Evolutionary conservation across 2,888 invertebrate genomes (phyloP), one percentile per base, ranked within the genome.

Genomic region (Nephrotoma guestfalica): DNA sequence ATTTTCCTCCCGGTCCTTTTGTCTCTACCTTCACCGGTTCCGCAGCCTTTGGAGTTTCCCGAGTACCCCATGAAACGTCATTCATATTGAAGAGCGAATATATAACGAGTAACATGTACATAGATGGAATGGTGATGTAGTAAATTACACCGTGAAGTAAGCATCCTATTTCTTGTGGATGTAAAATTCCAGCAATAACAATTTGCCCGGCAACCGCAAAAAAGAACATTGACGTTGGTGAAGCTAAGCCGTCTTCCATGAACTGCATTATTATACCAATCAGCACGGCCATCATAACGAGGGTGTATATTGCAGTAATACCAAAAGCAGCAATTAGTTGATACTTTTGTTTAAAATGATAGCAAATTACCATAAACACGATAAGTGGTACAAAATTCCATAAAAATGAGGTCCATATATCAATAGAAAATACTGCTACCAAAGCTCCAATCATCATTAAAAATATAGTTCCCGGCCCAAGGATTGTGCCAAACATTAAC

Each of bases 71-170:
- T 0, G 96, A 95, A 4, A 98, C 96, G 89, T 97, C 96, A 90
- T 98, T 97, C 92, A 98, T 93, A 90, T 98, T 98, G 90, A 97
- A 97, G 41, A 98, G 93, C 0, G 98, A 97, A 90, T 97, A 98
- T 87, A 98, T 96, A 88, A 98, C 95, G 86, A 98, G 93, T 90
- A 98, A 92, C 93, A 98, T 95, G 91, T 98, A 98, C 96, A 98
- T 98, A 88, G 97, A 96, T 0, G 98, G 98, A 86, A 98, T 97
- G 6, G 97, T 96, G 85, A 98, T 94, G 90, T 96, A 96, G 91
- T 98, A 98, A 71, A 98, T 94, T 87, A 94, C 90, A 15, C 96
- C 94, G 89, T 95, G 95, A 51, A 95, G 90, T n/a, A 98, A 91
- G 88, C 97, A 97, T 84, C 92, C 90, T 86, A 95, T 93, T 91